A percentile compares a stretch with the other conserved stretches of the same genome.
Evolutionary conservation across 2,888 invertebrate species (phyloP).

Genomic region (Chrysotoxum bicinctum): DNA sequence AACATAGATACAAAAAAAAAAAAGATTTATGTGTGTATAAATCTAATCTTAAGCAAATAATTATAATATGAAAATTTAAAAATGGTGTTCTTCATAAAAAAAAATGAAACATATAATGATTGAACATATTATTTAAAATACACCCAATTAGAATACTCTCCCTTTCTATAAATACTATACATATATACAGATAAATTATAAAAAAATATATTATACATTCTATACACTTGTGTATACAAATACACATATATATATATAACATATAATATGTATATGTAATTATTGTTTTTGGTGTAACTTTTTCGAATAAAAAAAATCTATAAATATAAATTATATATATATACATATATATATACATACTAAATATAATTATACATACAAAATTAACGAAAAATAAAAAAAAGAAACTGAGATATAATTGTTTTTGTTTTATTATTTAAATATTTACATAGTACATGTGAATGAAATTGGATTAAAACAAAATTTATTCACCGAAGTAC

Average conservation of each 20-base stretch:
- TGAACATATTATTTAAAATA: conserved; percentile 60
- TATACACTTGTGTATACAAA: conserved; percentile 67
- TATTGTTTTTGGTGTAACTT: conserved; percentile 72
- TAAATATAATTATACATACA: conserved; percentile 71
- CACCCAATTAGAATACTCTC: conserved; percentile 60
- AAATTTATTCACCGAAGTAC: too few species aligned
- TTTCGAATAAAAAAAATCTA: conserved; percentile 69
- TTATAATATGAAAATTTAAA: conserved; percentile 11
- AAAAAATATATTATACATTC: conserved; percentile 49
- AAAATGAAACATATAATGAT: conserved; percentile 14
- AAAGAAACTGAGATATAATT: conserved; percentile 63
- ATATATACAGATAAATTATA: conserved; percentile 40
- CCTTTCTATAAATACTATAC: conserved; percentile 53
- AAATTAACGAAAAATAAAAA: conserved; percentile 70
- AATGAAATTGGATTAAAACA: too few species aligned
- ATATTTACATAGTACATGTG: background rate
- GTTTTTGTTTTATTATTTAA: conserved; percentile 10
- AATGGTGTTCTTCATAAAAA: conserved; percentile 56
- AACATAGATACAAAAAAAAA: conserved; percentile 30
- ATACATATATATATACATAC: conserved; percentile 57
- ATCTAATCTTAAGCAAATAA: conserved; percentile 15
- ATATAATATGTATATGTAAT: conserved; percentile 22
- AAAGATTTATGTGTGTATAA: background rate
- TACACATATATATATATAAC: conserved; percentile 58
- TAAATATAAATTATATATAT: conserved; percentile 47